A percentile compares a stretch with the other conserved stretches of the same genome.
phyloP scores from a whole-genome alignment of 2,113 vertebrate genomes.

The Rhinichthys klamathensis region DNA sequence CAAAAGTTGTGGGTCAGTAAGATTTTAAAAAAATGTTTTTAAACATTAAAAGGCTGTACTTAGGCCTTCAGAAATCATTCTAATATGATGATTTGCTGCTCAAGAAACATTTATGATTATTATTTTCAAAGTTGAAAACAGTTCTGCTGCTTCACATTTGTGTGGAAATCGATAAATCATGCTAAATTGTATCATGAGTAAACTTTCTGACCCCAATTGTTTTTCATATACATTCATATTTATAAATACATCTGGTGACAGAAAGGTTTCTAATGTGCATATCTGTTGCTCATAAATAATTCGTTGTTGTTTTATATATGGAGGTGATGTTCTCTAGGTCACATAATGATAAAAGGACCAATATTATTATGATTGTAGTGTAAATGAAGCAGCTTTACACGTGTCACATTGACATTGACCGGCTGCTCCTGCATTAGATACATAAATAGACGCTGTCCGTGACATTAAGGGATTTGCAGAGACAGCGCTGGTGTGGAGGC shows the following conservation, averaged over 20 bases:
- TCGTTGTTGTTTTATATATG: neutral
- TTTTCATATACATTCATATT: no score
- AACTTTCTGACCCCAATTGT: no score
- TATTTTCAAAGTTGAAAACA: neutral
- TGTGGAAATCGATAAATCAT: neutral
- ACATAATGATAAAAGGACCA: neutral
- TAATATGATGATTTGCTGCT: neutral
- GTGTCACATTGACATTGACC: slow-evolving; percentile 2
- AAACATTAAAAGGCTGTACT: neutral
- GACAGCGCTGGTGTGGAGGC: slow-evolving; percentile 47
- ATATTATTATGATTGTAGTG: neutral
- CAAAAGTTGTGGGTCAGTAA: neutral
- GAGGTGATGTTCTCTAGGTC: slow-evolving; percentile 2
- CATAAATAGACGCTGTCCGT: slow-evolving; percentile 48
- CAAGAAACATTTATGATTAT: neutral
- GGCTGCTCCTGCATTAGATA: slow-evolving; percentile 27
- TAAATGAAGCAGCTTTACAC: slow-evolving; percentile 30
- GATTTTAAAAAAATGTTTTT: neutral
- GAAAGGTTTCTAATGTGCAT: neutral
- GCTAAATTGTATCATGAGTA: no score
- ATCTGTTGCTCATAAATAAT: neutral
- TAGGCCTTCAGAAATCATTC: neutral
- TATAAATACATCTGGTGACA: neutral
- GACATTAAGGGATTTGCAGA: slow-evolving; percentile 36
- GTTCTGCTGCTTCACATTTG: neutral